Evolutionary conservation across 2,888 invertebrate genomes (phyloP).

Genomic region (Eutolmus rufibarbis): DNA sequence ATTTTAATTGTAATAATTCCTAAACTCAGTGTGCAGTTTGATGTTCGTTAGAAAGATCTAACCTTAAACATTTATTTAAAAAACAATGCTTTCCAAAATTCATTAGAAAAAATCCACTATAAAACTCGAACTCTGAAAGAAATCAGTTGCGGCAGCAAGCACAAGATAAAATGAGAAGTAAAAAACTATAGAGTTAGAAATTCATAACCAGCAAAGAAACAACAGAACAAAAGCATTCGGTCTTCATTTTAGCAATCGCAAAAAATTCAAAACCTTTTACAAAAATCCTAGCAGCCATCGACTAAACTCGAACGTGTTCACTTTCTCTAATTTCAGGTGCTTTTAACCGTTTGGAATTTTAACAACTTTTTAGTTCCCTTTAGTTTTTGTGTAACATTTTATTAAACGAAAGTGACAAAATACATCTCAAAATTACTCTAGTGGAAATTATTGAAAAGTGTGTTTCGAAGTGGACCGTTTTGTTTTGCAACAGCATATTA

Average conservation of each 20-base stretch:
- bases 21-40: too few species aligned
- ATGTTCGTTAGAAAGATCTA: too few species aligned
- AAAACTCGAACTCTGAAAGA: background rate
- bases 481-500: background rate
- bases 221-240: background rate
- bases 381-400: constrained; percentile 25
- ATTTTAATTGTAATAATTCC: too few species aligned
- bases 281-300: background rate
- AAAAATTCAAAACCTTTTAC: background rate
- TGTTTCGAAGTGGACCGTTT: constrained; percentile 17
- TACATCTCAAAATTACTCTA: constrained; percentile 31
- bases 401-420: constrained; percentile 22
- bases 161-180: background rate
- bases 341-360: constrained; percentile 63
- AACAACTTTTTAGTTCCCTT: constrained; percentile 20
- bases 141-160: background rate
- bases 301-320: background rate
- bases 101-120: background rate
- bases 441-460: constrained; percentile 22
- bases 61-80: too few species aligned
- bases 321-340: constrained; percentile 56
- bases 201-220: background rate
- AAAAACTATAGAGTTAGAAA: background rate
- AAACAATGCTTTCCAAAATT: background rate
- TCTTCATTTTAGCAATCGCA: background rate